Evolutionary conservation across 2,113 vertebrate species (phyloP), one percentile per base, ranked within the genome.

Genomic region (Amphilophus citrinellus): DNA sequence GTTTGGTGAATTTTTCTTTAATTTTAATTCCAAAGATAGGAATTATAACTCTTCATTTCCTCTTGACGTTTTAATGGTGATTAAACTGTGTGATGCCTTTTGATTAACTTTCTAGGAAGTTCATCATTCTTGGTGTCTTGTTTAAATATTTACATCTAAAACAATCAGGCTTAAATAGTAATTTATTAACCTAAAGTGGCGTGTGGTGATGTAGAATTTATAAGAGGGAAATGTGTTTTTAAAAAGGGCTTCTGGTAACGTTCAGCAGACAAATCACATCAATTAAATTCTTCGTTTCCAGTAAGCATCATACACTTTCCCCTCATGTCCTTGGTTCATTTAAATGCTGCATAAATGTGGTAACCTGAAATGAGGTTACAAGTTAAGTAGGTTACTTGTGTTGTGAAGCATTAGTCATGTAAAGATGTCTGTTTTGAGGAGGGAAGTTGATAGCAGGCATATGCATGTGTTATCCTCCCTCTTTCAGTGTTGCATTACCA

Each of bases 101-200:
- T 30, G 10, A 53, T 71, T 71, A 2, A 32, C 57, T 59, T 24
- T 24, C n/a, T 24, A 59, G n/a, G 22, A 59, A 59, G 24, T 42
- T 24, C 0, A 17, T 56, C 7, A 27, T 53, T 30, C 44, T 15
- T 4, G 13, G 10, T 81, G 63, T 83, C 22, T 75, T 63, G 47
- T 60, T 61, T 22, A 80, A 76, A 37, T 59, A 58, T 61, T 75
- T 61, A 44, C 20, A 18, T 88, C 81, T 32, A 18, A 71, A 80
- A 82, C 56, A 88, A 77, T 88, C 77, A 59, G 62, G 27, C 77
- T 83, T 15, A 30, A 80, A 76, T 24, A 75, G 53, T 77, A 58
- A 86, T 32, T 77, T 50, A 61, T 88, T 62, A 9, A 75, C 17
- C 62, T 27, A 4, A 58, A 50, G 39, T 39, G 18, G 7, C 47